Conservation (phyloP, 2,113 vertebrate genomes). For the Amphilophus citrinellus region DNA sequence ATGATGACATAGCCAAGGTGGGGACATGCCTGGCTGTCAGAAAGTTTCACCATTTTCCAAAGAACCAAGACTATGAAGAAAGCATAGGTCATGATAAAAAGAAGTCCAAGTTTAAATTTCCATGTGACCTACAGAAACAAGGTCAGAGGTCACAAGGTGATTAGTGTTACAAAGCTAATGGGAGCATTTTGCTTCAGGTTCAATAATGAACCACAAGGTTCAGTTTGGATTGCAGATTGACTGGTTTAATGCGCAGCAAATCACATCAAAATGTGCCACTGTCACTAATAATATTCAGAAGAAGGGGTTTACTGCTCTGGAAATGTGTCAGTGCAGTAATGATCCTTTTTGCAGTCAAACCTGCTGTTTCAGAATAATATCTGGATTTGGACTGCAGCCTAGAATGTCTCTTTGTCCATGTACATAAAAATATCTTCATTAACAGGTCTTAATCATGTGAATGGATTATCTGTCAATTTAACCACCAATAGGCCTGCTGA, state of each 20-base stretch:
- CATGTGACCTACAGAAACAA: background rate
- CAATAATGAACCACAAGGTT: background rate
- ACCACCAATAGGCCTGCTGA: too few species aligned
- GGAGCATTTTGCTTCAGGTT: background rate
- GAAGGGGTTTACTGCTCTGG: too few species aligned
- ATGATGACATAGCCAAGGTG: background rate
- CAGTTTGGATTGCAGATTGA: background rate
- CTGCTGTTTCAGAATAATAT: too few species aligned
- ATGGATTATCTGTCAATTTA: too few species aligned
- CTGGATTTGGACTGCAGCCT: too few species aligned
- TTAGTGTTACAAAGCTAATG: background rate
- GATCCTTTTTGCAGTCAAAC: too few species aligned
- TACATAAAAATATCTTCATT: too few species aligned
- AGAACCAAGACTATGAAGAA: background rate
- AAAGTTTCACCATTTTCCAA: constrained; percentile 2
- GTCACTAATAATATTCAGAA: background rate
- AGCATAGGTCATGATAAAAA: background rate
- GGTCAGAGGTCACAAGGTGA: background rate
- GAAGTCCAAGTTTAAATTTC: constrained; percentile 1
- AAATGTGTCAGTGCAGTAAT: too few species aligned
- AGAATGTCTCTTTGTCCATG: too few species aligned
- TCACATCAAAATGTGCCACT: background rate
- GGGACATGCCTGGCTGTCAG: background rate
- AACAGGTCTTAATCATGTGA: too few species aligned
- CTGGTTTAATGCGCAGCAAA: background rate